Evolutionary conservation across 2,797 vertebrate species (phyloP).

Genomic region (Delichon dasypus): DNA sequence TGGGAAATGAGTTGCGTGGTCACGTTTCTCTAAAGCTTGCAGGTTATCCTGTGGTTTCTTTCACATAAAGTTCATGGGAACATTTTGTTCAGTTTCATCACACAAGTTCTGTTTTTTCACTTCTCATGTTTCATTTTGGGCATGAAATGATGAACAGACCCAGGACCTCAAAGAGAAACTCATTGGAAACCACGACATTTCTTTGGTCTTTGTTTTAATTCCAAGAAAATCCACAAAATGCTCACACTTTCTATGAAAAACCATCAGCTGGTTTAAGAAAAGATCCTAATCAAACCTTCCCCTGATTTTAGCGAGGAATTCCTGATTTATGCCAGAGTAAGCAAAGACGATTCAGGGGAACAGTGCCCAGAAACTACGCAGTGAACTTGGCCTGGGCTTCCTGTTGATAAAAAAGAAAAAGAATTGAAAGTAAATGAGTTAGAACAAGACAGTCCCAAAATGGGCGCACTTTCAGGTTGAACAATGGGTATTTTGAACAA

Average conservation of each 20-base stretch:
- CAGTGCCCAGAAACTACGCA: neutral
- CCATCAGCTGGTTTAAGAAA: conserved; percentile 17
- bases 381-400: neutral
- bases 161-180: conserved; percentile 52
- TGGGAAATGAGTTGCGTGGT: neutral
- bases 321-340: neutral
- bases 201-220: conserved; percentile 48
- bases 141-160: conserved; percentile 51
- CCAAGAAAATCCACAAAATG: conserved; percentile 55
- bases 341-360: neutral
- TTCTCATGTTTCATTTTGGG: conserved; percentile 53
- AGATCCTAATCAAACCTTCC: conserved; percentile 38
- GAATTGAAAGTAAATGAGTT: neutral
- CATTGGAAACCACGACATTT: conserved; percentile 48
- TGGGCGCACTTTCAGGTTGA: neutral
- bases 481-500: neutral
- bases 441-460: neutral
- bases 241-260: conserved; percentile 49
- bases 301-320: neutral
- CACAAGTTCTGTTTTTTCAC: conserved; percentile 13
- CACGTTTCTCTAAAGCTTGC: neutral
- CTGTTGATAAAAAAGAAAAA: neutral
- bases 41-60: conserved; percentile 35
- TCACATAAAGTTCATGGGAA: conserved; percentile 47
- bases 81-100: conserved; percentile 30